Percentiles rank a stretch among this genome's conserved stretches.
phyloP scores from a whole-genome alignment of 2,888 invertebrate genomes.

The Lasioglossum oenotherae region DNA sequence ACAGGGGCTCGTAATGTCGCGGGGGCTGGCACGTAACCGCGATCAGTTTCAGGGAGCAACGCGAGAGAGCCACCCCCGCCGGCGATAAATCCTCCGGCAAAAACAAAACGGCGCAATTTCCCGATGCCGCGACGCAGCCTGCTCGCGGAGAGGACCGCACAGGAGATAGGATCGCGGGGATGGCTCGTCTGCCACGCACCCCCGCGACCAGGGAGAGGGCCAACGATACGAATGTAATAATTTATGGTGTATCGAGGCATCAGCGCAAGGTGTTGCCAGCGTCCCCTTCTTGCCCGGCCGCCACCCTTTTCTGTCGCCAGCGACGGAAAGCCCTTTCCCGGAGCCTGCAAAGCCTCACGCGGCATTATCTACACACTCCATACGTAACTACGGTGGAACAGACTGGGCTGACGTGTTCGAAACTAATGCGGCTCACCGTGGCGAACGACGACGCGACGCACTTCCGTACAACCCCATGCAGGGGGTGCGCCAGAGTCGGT shows the following conservation, averaged over 20 bases:
- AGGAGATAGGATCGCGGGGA: conserved; percentile 30
- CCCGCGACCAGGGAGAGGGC: conserved; percentile 34
- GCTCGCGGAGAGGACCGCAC: conserved; percentile 26
- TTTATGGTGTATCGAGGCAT: conserved; percentile 79
- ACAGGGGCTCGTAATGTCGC: conserved; percentile 26
- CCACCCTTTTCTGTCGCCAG: conserved; percentile 31
- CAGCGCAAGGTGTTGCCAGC: conserved; percentile 78
- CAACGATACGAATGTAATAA: conserved; percentile 77
- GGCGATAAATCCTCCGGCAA: conserved; percentile 75
- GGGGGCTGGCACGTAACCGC: conserved; percentile 65
- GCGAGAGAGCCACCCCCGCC: conserved; percentile 40
- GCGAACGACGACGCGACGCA: conserved; percentile 9
- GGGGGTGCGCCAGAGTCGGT: not conserved
- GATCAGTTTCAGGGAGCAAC: conserved; percentile 67
- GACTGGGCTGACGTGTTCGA: conserved; percentile 71
- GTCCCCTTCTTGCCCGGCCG: conserved; percentile 64
- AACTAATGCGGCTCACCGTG: conserved; percentile 62
- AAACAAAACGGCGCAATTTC: conserved; percentile 68
- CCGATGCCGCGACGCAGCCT: conserved; percentile 41
- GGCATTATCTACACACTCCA: conserved; percentile 76
- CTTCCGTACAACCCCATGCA: too few relatives aligned
- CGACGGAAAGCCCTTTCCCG: conserved; percentile 8
- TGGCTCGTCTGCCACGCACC: not conserved
- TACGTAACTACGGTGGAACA: conserved; percentile 65
- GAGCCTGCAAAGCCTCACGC: conserved; percentile 51